phyloP scores from a whole-genome alignment of 2,797 vertebrate genomes.

The Schizothorax lantsangensis region DNA sequence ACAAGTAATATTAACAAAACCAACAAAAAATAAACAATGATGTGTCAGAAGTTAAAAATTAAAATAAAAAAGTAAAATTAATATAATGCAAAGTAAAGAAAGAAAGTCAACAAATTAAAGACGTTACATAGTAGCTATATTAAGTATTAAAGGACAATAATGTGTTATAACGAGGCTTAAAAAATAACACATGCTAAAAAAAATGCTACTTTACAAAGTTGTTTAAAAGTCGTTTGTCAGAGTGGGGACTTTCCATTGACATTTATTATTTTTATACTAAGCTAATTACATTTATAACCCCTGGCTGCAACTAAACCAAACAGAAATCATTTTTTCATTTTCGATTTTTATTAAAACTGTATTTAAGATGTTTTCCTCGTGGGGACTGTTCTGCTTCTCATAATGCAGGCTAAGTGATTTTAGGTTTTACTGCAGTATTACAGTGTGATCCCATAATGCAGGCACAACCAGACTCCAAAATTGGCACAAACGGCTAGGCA shows the following conservation, averaged over 20 bases:
- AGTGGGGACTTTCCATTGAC: not conserved
- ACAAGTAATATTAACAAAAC: not conserved
- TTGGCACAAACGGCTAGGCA: constrained; percentile 54
- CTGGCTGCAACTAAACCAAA: not conserved
- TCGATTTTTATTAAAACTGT: not conserved
- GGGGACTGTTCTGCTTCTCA: not conserved
- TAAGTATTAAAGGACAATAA: not conserved
- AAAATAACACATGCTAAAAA: not conserved
- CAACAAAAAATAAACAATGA: not conserved
- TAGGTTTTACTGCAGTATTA: not conserved
- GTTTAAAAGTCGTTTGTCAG: not conserved
- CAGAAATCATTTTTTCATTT: not conserved
- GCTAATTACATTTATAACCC: not conserved
- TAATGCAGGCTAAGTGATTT: not conserved
- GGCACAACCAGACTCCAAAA: too few species aligned
- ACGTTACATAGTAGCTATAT: not conserved
- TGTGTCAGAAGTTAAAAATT: not conserved
- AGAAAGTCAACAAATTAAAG: not conserved
- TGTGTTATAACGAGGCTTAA: not conserved
- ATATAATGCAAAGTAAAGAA: not conserved
- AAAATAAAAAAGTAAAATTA: not conserved
- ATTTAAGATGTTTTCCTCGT: constrained; percentile 5
- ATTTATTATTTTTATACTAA: not conserved
- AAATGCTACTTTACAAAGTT: not conserved
- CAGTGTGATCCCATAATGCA: not conserved